These are phyloP conservation scores for Sander vitreus DNA, from an alignment of 2,113 vertebrate genomes.

Conservation along the genomic window DNA sequence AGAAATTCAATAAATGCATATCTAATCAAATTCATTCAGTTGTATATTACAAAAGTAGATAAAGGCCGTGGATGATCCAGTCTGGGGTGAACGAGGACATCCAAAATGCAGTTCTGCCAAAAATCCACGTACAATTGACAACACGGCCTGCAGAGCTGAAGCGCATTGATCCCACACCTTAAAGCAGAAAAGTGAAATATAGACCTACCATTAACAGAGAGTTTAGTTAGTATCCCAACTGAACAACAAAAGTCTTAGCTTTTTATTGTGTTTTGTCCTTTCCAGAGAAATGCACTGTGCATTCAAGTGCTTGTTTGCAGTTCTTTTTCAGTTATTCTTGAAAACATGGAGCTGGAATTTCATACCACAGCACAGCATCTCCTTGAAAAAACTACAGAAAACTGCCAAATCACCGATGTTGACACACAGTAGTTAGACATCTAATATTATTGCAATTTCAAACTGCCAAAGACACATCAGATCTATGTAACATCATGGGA, in stretches of 20 bases:
- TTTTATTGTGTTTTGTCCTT: background rate
- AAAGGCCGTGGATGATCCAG: background rate
- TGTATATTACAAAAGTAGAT: background rate
- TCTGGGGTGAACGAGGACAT: background rate
- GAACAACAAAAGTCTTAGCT: background rate
- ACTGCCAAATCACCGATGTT: background rate
- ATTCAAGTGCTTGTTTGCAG: background rate
- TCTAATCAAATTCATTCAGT: background rate
- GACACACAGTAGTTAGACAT: conserved; percentile 13
- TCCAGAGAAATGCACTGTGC: background rate
- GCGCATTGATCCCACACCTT: background rate
- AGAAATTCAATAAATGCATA: background rate
- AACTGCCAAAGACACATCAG: conserved; percentile 35
- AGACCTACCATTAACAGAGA: background rate
- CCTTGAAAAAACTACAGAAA: background rate
- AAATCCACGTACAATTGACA: background rate
- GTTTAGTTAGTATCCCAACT: conserved; percentile 6
- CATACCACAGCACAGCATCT: background rate
- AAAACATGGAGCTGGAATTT: conserved; percentile 13
- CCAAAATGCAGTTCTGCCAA: background rate
- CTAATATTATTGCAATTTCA: conserved; percentile 12
- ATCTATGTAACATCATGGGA: conserved; percentile 25
- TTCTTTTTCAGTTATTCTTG: background rate
- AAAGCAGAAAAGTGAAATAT: conserved; percentile 15
- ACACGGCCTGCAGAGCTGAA: background rate